Evolutionary conservation across 2,888 invertebrate species (phyloP).

Genomic region (Lucinisca nassula): DNA sequence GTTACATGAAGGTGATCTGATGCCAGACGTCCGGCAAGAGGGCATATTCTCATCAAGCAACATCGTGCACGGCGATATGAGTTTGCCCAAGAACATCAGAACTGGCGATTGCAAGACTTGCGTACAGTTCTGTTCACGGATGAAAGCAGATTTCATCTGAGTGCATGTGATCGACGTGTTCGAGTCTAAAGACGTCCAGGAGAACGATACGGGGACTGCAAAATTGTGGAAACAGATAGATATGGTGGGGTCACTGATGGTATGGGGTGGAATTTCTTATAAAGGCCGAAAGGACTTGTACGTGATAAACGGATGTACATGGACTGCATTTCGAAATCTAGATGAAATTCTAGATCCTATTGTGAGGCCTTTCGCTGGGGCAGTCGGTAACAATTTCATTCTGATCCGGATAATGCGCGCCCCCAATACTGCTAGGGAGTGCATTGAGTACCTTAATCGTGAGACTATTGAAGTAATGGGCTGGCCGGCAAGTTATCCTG

Average conservation of each 20-base stretch:
- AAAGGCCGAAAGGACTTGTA: constrained; percentile 37
- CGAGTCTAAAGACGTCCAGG: neutral
- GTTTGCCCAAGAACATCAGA: neutral
- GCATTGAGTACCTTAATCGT: too few relatives aligned
- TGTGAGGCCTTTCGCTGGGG: too few relatives aligned
- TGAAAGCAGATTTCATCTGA: neutral
- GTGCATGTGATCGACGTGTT: neutral
- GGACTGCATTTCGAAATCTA: too few relatives aligned
- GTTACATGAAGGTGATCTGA: neutral
- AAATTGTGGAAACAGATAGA: neutral
- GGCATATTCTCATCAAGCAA: neutral
- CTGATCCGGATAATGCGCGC: too few relatives aligned
- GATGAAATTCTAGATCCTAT: too few relatives aligned
- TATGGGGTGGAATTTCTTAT: neutral
- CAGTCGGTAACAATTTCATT: too few relatives aligned
- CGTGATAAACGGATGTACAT: too few relatives aligned
- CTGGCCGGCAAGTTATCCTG: too few relatives aligned
- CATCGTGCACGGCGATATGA: neutral
- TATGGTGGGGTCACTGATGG: neutral
- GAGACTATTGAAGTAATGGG: too few relatives aligned
- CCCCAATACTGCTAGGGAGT: too few relatives aligned
- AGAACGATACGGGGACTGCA: neutral
- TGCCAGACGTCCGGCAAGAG: constrained; percentile 6
- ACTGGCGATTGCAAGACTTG: neutral
- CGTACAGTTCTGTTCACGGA: neutral